Evolutionary conservation across 2,113 vertebrate species (phyloP).

Genomic region (Copsychus sechellarum): DNA sequence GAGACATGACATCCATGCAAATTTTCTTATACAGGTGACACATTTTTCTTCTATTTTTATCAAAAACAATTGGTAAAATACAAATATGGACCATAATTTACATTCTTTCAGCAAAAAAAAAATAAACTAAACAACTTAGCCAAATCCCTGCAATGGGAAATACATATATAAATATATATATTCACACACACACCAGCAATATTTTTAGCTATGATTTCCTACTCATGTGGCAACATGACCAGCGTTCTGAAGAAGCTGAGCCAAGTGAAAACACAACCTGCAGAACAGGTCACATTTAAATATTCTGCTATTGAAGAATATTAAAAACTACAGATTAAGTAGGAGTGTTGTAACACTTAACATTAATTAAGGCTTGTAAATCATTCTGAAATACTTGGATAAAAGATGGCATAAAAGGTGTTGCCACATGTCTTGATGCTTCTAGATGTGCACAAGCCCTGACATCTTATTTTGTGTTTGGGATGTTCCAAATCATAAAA

Average conservation of each 20-base stretch:
- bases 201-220: conserved; percentile 68
- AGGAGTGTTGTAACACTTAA: conserved; percentile 60
- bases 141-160: neutral
- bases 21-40: neutral
- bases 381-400: conserved; percentile 49
- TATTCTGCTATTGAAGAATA: conserved; percentile 68
- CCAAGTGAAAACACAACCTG: conserved; percentile 67
- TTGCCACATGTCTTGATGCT: conserved; percentile 54
- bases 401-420: conserved; percentile 50
- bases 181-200: neutral
- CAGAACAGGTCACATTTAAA: conserved; percentile 70
- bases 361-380: conserved; percentile 67
- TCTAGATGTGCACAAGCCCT: neutral
- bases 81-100: neutral
- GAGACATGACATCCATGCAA: neutral
- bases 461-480: neutral
- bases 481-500: neutral
- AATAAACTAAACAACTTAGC: neutral
- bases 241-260: conserved; percentile 53
- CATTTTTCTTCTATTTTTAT: neutral
- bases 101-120: neutral
- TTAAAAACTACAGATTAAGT: conserved; percentile 67
- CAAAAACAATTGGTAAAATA: neutral
- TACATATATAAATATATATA: neutral
- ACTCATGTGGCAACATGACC: conserved; percentile 55